phyloP scores from a whole-genome alignment of 2,113 vertebrate species.

The Pseudopodoces humilis region DNA sequence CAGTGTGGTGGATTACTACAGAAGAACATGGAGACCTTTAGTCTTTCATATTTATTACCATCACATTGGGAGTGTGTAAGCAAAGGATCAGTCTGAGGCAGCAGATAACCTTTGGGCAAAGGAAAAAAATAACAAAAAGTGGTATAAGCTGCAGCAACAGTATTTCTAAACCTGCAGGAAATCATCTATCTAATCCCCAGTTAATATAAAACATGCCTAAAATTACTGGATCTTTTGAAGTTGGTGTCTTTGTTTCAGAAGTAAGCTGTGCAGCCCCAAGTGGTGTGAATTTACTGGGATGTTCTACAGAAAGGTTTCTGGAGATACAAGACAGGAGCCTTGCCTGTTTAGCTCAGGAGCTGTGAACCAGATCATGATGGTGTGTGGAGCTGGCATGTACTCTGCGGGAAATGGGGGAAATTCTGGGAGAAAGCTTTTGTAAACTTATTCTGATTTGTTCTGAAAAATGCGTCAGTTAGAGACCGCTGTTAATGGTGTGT shows the following conservation, averaged over 20 bases:
- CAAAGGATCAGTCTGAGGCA: neutral
- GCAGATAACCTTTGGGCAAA: neutral
- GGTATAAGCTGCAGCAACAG: neutral
- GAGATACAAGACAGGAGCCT: neutral
- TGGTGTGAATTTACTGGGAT: neutral
- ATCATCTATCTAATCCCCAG: neutral
- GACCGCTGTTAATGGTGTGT: rapidly evolving
- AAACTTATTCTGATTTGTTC: neutral
- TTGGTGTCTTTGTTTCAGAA: neutral
- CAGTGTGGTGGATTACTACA: neutral
- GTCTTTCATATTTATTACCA: neutral
- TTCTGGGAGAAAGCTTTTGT: neutral
- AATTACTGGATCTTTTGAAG: neutral
- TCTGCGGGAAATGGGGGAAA: neutral
- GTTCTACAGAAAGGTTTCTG: neutral
- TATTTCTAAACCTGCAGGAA: neutral
- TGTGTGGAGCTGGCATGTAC: neutral
- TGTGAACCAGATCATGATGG: neutral
- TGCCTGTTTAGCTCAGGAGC: neutral
- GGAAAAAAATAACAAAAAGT: neutral
- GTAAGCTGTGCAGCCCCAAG: neutral
- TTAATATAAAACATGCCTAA: neutral
- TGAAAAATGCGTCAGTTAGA: neutral
- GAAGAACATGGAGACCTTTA: neutral
- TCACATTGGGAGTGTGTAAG: neutral